A percentile compares a stretch with the other conserved stretches of the same genome.
Evolutionary conservation across 2,888 invertebrate species (phyloP).

Genomic region (Leptopilina syphax): DNA sequence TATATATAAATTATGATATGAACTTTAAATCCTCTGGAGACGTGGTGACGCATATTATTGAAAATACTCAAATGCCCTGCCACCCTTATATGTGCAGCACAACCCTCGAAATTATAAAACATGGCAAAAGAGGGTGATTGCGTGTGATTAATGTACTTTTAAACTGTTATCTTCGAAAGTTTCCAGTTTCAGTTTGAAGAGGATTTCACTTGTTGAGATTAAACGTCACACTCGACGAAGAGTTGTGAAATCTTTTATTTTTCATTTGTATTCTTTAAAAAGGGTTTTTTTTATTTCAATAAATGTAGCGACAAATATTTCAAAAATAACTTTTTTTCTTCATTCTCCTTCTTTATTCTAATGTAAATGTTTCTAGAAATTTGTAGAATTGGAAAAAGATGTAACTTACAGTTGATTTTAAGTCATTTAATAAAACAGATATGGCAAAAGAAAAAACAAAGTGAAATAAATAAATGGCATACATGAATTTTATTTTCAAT

Average conservation of each 20-base stretch:
- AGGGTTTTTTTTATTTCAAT: too few relatives aligned
- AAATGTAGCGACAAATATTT: not conserved
- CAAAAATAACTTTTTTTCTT: too few relatives aligned
- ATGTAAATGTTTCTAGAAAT: too few relatives aligned
- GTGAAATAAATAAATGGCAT: too few relatives aligned
- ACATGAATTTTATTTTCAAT: too few relatives aligned
- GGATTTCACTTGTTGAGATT: slow-evolving; percentile 6
- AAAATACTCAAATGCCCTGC: slow-evolving; percentile 5
- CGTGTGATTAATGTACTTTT: slow-evolving; percentile 15
- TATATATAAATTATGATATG: not conserved
- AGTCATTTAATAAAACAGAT: too few relatives aligned
- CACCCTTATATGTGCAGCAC: slow-evolving; percentile 7
- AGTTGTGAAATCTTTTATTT: too few relatives aligned
- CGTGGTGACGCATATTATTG: not conserved
- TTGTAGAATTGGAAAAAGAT: too few relatives aligned
- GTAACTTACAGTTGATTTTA: too few relatives aligned
- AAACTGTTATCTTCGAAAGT: slow-evolving; percentile 16
- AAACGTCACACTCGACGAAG: not conserved
- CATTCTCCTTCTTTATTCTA: too few relatives aligned
- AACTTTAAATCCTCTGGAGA: slow-evolving; percentile 2
- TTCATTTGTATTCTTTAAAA: too few relatives aligned
- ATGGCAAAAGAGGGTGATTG: slow-evolving; percentile 3
- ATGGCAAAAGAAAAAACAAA: too few relatives aligned
- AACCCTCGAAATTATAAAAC: slow-evolving; percentile 15
- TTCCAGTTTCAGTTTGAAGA: slow-evolving; percentile 3